Evolutionary conservation across 2,113 vertebrate genomes (phyloP).

Genomic region (Struthio camelus): DNA sequence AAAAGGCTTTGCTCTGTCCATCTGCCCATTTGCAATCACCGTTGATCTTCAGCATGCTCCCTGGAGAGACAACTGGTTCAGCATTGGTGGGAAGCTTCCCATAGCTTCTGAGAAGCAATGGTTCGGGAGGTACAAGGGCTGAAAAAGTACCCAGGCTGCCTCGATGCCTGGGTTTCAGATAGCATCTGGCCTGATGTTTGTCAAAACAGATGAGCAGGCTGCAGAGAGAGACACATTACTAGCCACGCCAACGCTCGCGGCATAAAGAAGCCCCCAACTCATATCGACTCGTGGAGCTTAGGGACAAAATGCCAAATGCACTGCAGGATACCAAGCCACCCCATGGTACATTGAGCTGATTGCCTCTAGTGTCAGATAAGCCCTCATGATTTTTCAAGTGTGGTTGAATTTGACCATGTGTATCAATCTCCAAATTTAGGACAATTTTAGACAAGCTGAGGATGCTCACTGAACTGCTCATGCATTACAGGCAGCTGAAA

Average conservation of each 20-base stretch:
- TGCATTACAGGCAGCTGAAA: neutral
- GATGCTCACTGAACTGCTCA: accelerated
- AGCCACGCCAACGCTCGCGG: neutral
- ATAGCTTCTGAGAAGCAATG: neutral
- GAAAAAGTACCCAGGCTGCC: neutral
- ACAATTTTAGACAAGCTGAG: neutral
- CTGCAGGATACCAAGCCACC: neutral
- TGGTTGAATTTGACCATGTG: neutral
- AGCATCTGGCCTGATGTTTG: neutral
- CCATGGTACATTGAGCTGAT: accelerated
- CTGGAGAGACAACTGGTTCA: neutral
- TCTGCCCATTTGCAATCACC: neutral
- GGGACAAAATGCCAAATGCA: accelerated
- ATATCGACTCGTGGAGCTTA: accelerated
- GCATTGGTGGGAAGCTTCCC: neutral
- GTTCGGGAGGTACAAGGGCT: neutral
- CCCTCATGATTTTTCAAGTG: neutral
- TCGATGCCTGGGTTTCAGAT: neutral
- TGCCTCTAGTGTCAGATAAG: neutral
- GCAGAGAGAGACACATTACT: neutral
- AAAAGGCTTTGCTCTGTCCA: neutral
- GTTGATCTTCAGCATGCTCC: neutral
- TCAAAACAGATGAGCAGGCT: neutral
- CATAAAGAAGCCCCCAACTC: neutral
- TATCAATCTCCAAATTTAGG: neutral